These are phyloP conservation scores for Drosophila insularis DNA, from an alignment of 1,140 invertebrate genomes.

Conservation along the genomic window DNA sequence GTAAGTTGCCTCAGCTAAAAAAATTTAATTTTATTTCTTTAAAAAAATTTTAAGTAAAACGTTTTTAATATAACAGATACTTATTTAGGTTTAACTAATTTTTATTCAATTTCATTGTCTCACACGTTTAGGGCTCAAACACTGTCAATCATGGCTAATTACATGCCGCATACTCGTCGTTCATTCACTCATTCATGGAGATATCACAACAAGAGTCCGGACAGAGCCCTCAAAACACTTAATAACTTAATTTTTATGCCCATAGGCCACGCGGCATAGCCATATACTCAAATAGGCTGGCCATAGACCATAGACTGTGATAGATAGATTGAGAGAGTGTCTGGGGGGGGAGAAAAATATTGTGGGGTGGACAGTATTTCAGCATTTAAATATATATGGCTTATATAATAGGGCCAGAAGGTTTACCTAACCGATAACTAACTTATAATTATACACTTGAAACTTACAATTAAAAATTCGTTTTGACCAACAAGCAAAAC, in stretches of 20 bases:
- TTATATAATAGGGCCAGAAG: constrained; percentile 60
- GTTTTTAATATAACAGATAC: no score
- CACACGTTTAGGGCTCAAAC: constrained; percentile 18
- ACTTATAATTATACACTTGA: constrained; percentile 69
- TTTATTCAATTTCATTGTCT: constrained; percentile 29
- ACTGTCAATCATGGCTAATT: constrained; percentile 61
- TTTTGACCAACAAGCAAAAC: constrained; percentile 55
- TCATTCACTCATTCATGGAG: constrained; percentile 4
- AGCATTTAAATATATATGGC: constrained; percentile 71
- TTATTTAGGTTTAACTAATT: no score
- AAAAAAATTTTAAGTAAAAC: no score
- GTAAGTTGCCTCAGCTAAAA: no score
- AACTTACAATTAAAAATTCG: constrained; percentile 76
- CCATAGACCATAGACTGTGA: not conserved
- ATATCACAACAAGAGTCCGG: constrained; percentile 9
- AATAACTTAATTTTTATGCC: constrained; percentile 72
- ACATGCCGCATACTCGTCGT: constrained; percentile 32
- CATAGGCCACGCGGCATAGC: constrained; percentile 53
- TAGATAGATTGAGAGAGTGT: not conserved
- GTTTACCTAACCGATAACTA: constrained; percentile 70
- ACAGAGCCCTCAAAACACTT: constrained; percentile 34
- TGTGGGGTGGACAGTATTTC: constrained; percentile 22
- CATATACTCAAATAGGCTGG: constrained; percentile 37
- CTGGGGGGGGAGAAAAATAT: not conserved
- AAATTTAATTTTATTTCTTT: no score